Evolutionary conservation across 2,888 invertebrate genomes (phyloP), one percentile per base, ranked within the genome.

Genomic region (Autographa pulchrina): DNA sequence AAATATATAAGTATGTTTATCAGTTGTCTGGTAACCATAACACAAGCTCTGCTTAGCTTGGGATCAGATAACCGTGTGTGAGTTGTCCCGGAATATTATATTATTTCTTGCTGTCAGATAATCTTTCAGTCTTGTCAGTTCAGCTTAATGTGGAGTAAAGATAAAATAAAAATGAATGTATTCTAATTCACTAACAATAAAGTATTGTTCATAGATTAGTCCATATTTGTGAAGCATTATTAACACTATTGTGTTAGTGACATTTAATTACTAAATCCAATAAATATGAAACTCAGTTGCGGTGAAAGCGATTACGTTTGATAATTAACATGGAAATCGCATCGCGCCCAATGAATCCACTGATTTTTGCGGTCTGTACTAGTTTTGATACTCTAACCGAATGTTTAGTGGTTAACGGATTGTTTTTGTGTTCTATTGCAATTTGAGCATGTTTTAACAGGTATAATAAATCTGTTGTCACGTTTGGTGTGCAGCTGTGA

Each of bases 301-400:
- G 78, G 68, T 62, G 56, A 63, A 60, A 63, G 58, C 70, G 79
- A 79, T 80, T 79, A 72, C 77, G 77, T 75, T 80, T 71, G 74
- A 71, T 80, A 82, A 80, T 83, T 76, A 80, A 72, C 72, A 73
- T 65, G 56, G 59, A 43, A 62, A 66, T 64, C 54, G 54, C 58
- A 72, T 77, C 71, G 66, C 62, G 70, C 38, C 13, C 56, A 58
- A 48, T 74, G 54, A 68, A 20, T 65, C 7, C 43, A 62, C 65
- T 61, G 70, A 70, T 81, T 80, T 80, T 83, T 83, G 83, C 25
- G 81, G 83, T 83, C 18, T 56, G 65, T 13, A 25, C 62, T 63
- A 70, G 72, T 74, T 77, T 67, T 74, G 74, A 70, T 66, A 56
- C 77, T 41, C 18, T 62, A 72, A 70, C 70, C 64, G 48, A 35